Base-by-base conservation (phyloP, 2,888 invertebrate genomes). In the Trissolcus brochymenae region DNA sequence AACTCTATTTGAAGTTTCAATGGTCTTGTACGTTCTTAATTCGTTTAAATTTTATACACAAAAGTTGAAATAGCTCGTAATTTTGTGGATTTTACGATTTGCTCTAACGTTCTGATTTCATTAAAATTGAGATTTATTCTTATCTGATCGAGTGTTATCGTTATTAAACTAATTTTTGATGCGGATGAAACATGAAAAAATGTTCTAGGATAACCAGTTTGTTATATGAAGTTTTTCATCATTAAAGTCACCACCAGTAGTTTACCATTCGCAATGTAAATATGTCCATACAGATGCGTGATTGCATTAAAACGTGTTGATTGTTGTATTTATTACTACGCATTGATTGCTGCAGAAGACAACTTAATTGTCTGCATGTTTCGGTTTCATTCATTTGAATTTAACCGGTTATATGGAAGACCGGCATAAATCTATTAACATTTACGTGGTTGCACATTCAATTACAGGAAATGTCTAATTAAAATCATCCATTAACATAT, bases 381-480 rank as follows among this genome's bases (percentile, higher is more conserved):
- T 59, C 61, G 40, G 60, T 35, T 65, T 49, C 41, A 56, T 56
- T 66, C 57, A 51, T 66, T 57, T 50, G 56, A 66, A 56, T 66
- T 40, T 46, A 56, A 57, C 57, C 19, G 50, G n/a, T 50, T 50
- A 19, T 35, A 53, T 50, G 16, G 55, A 57, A 35, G 65, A 56
- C 35, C 46, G 19, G 14, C 56, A 54, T 57, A 50, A 66, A 57
- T 66, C 56, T 51, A 56, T 57, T 66, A 66, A 66, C 41, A 57
- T 66, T 49, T 56, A 66, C 66, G 55, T 57, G 66, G 66, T 56
- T 66, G 56, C 56, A 66, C 57, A 66, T 57, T 56, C 66, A 57
- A 29, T 66, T 57, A 50, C 55, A 50, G 57, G 40, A 50, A 66
- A 57, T 50, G 49, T 50, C 19, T 35, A 62, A 62, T 62, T 62